phyloP scores from a whole-genome alignment of 2,113 vertebrate species.

The Prunella fulvescens region DNA sequence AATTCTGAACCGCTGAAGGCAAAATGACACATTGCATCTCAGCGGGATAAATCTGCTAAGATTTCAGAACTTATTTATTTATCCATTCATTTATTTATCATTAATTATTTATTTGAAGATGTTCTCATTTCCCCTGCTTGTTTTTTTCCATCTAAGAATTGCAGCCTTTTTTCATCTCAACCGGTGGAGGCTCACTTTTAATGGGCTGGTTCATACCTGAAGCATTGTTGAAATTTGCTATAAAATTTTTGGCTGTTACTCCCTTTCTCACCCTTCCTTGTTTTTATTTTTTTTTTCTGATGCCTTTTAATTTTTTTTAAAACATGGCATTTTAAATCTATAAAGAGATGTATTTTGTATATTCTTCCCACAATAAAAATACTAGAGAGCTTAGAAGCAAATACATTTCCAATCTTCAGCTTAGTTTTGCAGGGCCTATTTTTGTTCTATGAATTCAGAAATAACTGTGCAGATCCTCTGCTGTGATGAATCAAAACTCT shows the following conservation, averaged over 20 bases:
- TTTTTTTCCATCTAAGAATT: not conserved
- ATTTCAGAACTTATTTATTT: not conserved
- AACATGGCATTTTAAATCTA: not conserved
- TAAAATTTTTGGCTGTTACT: not conserved
- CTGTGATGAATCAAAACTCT: not conserved
- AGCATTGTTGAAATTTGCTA: not conserved
- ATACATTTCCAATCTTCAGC: not conserved
- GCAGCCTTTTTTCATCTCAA: not conserved
- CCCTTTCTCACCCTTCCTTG: not conserved
- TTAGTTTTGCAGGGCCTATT: not conserved
- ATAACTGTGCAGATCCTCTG: not conserved
- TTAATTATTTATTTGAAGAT: not conserved
- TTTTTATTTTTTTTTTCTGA: not conserved
- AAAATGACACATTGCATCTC: conserved; percentile 1
- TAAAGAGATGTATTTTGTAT: not conserved
- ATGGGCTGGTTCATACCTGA: not conserved
- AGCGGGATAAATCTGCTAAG: not conserved
- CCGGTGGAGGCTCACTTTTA: accelerated
- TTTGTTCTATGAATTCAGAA: not conserved
- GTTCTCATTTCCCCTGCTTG: not conserved
- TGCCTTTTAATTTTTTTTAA: not conserved
- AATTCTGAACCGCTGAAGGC: not conserved
- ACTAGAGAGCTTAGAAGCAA: not conserved
- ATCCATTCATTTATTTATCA: not conserved
- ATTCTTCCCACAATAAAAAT: not conserved